A percentile compares a stretch with the other conserved stretches of the same genome.
Evolutionary conservation across 2,797 vertebrate species (phyloP).

Genomic region (Rhyacichthys aspro): DNA sequence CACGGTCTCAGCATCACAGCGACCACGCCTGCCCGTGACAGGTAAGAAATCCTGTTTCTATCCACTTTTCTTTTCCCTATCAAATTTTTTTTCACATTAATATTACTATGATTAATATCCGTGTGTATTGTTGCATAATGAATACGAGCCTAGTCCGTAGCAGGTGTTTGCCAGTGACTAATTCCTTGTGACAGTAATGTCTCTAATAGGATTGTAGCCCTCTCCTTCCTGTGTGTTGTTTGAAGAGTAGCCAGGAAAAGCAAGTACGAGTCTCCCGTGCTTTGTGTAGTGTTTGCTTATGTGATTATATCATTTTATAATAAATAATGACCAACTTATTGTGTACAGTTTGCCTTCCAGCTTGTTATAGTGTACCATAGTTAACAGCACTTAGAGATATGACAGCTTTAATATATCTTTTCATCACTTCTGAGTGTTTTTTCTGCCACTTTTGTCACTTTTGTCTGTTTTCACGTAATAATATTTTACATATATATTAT

Average conservation of each 20-base stretch:
- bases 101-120: slow-evolving; percentile 1
- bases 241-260: slow-evolving; percentile 43
- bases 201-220: slow-evolving; percentile 76
- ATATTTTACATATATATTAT: too few relatives aligned
- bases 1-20: slow-evolving; percentile 36
- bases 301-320: too few relatives aligned
- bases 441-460: too few relatives aligned
- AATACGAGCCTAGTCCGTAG: slow-evolving; percentile 23
- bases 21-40: slow-evolving; percentile 56
- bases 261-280: slow-evolving; percentile 39
- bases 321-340: too few relatives aligned
- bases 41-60: slow-evolving; percentile 44
- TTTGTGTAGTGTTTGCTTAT: slow-evolving; percentile 22
- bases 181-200: slow-evolving; percentile 75
- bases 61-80: not conserved
- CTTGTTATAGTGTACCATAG: too few relatives aligned
- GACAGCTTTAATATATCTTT: too few relatives aligned
- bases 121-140: slow-evolving; percentile 28
- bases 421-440: too few relatives aligned
- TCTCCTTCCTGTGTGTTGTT: slow-evolving; percentile 66
- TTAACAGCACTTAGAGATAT: too few relatives aligned
- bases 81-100: not conserved
- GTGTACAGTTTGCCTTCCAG: too few relatives aligned
- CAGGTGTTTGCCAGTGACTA: slow-evolving; percentile 64
- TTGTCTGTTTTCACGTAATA: too few relatives aligned